Percentiles rank a stretch among this genome's conserved stretches.
Conservation (phyloP, 2,888 invertebrate genomes). For the Neoaliturus tenellus region DNA sequence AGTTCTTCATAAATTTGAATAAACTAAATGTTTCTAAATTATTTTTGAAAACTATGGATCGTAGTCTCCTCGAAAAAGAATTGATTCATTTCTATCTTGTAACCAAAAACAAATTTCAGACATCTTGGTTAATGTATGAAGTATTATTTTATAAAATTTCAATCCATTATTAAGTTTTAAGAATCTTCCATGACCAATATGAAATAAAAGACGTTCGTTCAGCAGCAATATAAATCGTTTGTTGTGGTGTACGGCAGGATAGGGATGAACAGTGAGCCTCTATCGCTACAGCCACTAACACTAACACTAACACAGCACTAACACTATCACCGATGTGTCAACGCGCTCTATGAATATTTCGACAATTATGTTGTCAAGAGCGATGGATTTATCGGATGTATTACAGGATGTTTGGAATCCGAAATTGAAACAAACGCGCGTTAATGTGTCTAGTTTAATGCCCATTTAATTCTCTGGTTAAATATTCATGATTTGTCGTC, state of each 20-base stretch:
- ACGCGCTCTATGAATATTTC: conserved; percentile 59
- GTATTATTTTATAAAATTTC: no score
- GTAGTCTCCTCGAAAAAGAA: no score
- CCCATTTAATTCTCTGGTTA: conserved; percentile 49
- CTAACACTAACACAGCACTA: background rate
- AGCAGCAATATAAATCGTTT: no score
- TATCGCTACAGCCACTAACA: background rate
- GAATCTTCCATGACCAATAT: no score
- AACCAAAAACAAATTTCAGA: no score
- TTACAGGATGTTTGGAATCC: conserved; percentile 53
- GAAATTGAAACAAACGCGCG: conserved; percentile 54
- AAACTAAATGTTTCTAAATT: no score
- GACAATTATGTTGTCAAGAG: conserved; percentile 58
- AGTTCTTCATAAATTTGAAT: no score
- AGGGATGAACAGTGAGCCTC: background rate
- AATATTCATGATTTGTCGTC: conserved; percentile 47
- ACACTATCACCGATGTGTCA: conserved; percentile 22
- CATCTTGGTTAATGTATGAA: no score
- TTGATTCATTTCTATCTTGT: no score
- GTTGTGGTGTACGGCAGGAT: background rate
- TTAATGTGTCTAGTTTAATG: conserved; percentile 49
- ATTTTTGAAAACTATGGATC: no score
- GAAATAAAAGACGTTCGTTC: no score
- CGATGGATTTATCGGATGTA: conserved; percentile 59
- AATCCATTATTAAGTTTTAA: no score